phyloP scores from a whole-genome alignment of 1,140 invertebrate genomes.

The Brachionus plicatilis region DNA sequence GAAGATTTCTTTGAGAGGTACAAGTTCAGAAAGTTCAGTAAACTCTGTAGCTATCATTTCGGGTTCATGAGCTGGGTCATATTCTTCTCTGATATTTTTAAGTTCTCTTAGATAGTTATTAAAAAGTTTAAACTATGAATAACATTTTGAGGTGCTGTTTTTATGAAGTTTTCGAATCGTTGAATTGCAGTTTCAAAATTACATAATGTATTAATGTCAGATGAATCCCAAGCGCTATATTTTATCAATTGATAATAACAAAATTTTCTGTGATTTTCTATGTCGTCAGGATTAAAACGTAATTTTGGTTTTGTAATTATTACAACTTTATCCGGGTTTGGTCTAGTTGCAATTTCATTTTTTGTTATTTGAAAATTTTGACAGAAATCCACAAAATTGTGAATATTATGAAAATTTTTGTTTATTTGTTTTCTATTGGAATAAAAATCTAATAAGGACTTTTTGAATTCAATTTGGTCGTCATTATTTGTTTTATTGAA shows the following conservation, averaged over 20 bases:
- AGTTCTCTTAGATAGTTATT: neutral
- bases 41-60: neutral
- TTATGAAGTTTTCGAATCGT: neutral
- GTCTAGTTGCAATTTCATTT: neutral
- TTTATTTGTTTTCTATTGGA: neutral
- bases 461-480: neutral
- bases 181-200: neutral
- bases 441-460: neutral
- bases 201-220: neutral
- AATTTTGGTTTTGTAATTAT: neutral
- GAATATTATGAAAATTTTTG: neutral
- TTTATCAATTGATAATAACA: neutral
- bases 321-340: neutral
- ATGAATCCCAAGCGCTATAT: neutral
- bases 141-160: neutral
- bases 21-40: neutral
- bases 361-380: slow-evolving; percentile 1
- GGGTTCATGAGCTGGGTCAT: neutral
- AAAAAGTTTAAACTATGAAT: neutral
- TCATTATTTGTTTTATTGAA: neutral
- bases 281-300: neutral
- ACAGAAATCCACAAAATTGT: neutral
- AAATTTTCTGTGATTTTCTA: neutral
- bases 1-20: neutral
- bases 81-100: neutral